Evolutionary conservation across 2,113 vertebrate species (phyloP).

Genomic region (Meleagris gallopavo): DNA sequence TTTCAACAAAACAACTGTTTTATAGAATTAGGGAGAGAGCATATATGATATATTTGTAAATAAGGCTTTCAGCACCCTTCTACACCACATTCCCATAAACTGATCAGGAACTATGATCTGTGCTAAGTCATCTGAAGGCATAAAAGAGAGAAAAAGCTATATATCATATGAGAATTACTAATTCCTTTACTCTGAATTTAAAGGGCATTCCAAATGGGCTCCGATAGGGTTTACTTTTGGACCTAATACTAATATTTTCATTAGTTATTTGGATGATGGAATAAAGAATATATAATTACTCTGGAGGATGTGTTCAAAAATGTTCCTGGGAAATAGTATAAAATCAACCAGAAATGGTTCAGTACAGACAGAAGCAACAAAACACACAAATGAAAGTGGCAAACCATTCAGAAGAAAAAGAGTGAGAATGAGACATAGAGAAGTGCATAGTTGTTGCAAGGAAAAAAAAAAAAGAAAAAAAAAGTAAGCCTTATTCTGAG

Average conservation of each 20-base stretch:
- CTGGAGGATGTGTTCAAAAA: not conserved
- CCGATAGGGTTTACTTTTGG: not conserved
- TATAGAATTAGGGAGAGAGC: not conserved
- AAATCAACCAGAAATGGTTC: conserved; percentile 8
- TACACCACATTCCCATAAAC: conserved; percentile 8
- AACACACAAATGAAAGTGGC: not conserved
- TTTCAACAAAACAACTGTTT: not conserved
- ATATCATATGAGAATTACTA: not conserved
- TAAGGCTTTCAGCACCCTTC: not conserved
- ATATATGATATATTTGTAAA: not conserved
- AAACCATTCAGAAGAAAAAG: not conserved
- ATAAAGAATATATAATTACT: not conserved
- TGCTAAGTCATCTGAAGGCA: not conserved
- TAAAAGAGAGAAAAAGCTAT: not conserved
- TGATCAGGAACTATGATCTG: not conserved
- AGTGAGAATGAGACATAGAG: not conserved
- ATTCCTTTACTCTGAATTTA: not conserved
- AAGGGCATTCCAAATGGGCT: conserved; percentile 6
- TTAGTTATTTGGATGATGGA: conserved; percentile 8
- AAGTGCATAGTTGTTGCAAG: not conserved
- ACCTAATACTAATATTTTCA: not conserved
- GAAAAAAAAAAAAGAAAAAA: too few species aligned
- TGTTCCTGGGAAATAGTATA: not conserved
- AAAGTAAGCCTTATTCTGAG: not conserved
- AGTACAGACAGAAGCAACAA: not conserved